phyloP scores from a whole-genome alignment of 2,113 vertebrate species.

The Aegypius monachus region DNA sequence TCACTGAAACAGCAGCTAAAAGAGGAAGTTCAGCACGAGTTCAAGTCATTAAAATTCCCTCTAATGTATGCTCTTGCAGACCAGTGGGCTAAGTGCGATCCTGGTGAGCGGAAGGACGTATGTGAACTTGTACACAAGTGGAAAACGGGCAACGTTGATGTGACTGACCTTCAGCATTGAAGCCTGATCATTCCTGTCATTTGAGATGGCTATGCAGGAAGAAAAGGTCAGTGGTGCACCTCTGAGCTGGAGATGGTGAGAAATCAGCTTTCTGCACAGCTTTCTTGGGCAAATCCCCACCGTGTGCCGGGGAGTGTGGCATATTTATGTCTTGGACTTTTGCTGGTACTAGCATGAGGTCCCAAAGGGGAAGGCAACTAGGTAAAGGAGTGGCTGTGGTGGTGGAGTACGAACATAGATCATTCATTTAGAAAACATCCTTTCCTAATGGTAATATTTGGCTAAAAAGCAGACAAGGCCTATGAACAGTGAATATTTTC shows the following conservation, averaged over 20 bases:
- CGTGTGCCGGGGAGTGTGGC: background rate
- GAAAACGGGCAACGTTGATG: slow-evolving; percentile 28
- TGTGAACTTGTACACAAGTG: background rate
- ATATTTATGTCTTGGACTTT: background rate
- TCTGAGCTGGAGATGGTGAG: background rate
- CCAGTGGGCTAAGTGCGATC: background rate
- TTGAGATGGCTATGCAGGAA: background rate
- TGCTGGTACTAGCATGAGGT: background rate
- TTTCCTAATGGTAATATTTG: background rate
- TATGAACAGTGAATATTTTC: background rate
- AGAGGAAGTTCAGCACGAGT: slow-evolving; percentile 50
- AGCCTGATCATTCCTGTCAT: background rate
- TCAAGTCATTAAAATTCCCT: slow-evolving; percentile 64
- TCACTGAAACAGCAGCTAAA: slow-evolving; percentile 56
- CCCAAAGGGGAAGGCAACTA: background rate
- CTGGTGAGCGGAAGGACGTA: background rate
- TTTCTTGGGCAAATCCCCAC: background rate
- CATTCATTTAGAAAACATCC: background rate
- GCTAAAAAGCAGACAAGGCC: background rate
- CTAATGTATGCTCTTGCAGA: slow-evolving; percentile 10
- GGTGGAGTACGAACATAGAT: background rate
- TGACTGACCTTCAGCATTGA: slow-evolving; percentile 25
- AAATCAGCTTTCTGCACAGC: background rate
- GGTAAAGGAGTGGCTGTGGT: background rate
- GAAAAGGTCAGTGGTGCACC: slow-evolving; percentile 5